Evolutionary conservation across 2,113 vertebrate species (phyloP).

Genomic region (Microcebus jonahi): DNA sequence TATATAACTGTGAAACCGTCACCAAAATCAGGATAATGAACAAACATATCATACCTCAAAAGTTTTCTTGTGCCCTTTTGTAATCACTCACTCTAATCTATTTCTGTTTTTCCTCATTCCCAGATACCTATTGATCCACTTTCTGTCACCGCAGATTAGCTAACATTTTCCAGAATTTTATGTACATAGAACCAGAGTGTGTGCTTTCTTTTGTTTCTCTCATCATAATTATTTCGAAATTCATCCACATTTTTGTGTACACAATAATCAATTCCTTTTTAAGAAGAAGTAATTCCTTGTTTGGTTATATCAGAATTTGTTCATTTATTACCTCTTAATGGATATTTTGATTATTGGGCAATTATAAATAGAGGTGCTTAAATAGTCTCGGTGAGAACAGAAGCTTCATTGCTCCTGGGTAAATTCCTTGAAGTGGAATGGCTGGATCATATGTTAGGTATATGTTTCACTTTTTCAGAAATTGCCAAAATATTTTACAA

Average conservation of each 20-base stretch:
- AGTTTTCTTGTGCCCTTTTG: background rate
- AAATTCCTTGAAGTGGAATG: background rate
- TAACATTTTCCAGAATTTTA: background rate
- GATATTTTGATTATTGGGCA: background rate
- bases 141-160: background rate
- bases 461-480: constrained; percentile 14
- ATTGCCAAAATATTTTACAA: background rate
- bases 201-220: background rate
- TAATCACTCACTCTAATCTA: background rate
- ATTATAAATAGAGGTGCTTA: background rate
- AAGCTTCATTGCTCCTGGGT: background rate
- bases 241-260: background rate
- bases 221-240: background rate
- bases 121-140: background rate
- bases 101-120: background rate
- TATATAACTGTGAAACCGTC: background rate
- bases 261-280: background rate
- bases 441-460: background rate
- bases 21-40: background rate
- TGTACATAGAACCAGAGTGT: background rate
- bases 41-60: background rate
- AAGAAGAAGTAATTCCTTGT: background rate
- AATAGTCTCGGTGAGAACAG: background rate
- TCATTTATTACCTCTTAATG: background rate
- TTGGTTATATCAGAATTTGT: background rate